Base-by-base conservation (phyloP, 2,888 invertebrate genomes). In the Aleiodes testaceus region DNA sequence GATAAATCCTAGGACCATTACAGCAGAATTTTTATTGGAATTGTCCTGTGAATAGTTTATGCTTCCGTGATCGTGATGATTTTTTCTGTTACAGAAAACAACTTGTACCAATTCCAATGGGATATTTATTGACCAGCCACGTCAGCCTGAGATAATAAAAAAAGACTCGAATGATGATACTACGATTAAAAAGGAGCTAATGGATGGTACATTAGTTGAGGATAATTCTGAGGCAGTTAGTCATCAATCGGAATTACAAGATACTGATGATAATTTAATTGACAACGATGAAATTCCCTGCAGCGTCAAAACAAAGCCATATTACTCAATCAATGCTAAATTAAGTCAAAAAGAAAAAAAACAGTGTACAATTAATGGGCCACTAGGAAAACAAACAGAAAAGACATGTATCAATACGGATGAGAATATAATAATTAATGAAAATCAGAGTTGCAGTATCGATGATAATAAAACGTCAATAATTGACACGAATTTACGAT, bases 291-390 rank as follows among this genome's bases (percentile, higher is more conserved):
- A 79, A 68, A 82, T 83, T 66, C 79, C 86, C 1, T 87, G 84
- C 72, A 85, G 85, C 63, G 86, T 87, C n/a, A 87, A 87, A 72
- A 87, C 87, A 6, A 87, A 87, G 45, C 86, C 87, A 1, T 87
- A 87, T 69, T 87, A 87, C 70, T 87, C 87, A 11, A 87, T 87
- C 79, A 87, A 86, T 49, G 87, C 87, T 0, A 87, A 86, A 61
- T 72, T 87, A 50, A 85, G 84, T 68, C 86, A 85, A 65, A 80
- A 84, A 65, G 87, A 87, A 42, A 61, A 52, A 12, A 68, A 68
- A 61, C 64, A 55, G 9, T 63, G 20, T 4, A 14, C 63, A 18
- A 42, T 67, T 16, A 72, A 76, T 52, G 74, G 74, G 7, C 72
- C 75, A 20, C 7, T 49, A 4, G 14, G 50, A 2, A 75, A 70